Conservation (phyloP, 2,888 invertebrate species). For the Clivina fossor region DNA sequence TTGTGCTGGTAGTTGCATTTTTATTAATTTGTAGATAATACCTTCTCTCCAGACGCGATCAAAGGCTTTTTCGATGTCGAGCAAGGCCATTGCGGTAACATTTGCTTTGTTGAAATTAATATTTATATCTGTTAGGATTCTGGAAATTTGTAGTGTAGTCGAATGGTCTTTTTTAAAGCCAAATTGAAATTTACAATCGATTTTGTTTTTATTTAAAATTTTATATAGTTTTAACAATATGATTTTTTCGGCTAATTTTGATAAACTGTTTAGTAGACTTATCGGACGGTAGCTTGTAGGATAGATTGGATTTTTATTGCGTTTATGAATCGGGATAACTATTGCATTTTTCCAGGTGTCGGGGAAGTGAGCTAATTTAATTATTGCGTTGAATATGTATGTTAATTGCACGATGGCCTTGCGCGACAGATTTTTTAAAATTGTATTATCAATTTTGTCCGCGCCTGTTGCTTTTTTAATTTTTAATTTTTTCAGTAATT, state of each 20-base stretch:
- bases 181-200: slow-evolving; percentile 38
- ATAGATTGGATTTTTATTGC: too few species aligned
- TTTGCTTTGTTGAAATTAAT: slow-evolving; percentile 39
- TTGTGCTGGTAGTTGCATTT: slow-evolving; percentile 36
- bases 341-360: too few species aligned
- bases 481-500: too few species aligned
- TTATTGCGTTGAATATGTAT: too few species aligned
- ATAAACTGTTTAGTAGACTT: slow-evolving; percentile 29
- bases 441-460: background rate
- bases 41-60: slow-evolving; percentile 44
- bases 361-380: too few species aligned
- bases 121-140: slow-evolving; percentile 40
- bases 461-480: too few species aligned
- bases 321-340: too few species aligned
- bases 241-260: slow-evolving; percentile 39
- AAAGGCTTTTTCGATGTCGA: slow-evolving; percentile 46
- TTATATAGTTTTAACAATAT: slow-evolving; percentile 34
- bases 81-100: slow-evolving; percentile 39
- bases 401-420: background rate
- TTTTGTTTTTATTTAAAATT: slow-evolving; percentile 34
- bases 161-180: slow-evolving; percentile 42
- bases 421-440: background rate
- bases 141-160: slow-evolving; percentile 40
- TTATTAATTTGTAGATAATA: slow-evolving; percentile 43
- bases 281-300: slow-evolving; percentile 36